Percentiles rank a stretch among this genome's conserved stretches.
phyloP scores from a whole-genome alignment of 2,113 vertebrate genomes.

The Thalassoma bifasciatum region DNA sequence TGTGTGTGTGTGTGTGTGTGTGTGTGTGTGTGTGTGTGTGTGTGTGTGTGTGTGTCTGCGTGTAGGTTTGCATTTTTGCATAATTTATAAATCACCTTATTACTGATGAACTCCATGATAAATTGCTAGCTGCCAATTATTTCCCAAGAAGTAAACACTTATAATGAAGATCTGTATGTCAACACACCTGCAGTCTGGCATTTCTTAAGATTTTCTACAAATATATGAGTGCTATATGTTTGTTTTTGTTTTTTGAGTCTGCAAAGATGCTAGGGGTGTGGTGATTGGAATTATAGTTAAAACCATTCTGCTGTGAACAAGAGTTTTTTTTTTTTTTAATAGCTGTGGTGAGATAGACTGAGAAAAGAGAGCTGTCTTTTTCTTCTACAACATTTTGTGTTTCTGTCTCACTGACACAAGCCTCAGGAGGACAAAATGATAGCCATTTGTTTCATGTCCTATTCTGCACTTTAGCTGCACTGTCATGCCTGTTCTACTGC shows the following conservation, averaged over 20 bases:
- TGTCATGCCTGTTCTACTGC: too few species aligned
- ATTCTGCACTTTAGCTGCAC: background rate
- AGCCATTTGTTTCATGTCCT: slow-evolving; percentile 3
- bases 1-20: too few species aligned
- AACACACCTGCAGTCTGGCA: slow-evolving; percentile 8
- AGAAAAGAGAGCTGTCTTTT: slow-evolving; percentile 5
- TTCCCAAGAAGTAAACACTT: slow-evolving; percentile 1
- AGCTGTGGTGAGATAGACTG: slow-evolving; percentile 12
- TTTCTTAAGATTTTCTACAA: slow-evolving; percentile 1
- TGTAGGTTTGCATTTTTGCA: background rate
- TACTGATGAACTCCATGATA: background rate
- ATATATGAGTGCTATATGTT: background rate
- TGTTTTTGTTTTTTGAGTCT: background rate
- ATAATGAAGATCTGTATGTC: background rate
- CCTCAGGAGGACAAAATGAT: slow-evolving; percentile 27
- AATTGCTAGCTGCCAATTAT: slow-evolving; percentile 2
- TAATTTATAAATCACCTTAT: slow-evolving; percentile 2
- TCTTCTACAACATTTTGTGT: slow-evolving; percentile 5
- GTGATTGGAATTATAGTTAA: background rate
- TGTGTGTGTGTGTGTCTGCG: too few species aligned
- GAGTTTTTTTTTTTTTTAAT: background rate
- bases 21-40: too few species aligned
- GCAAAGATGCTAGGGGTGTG: background rate
- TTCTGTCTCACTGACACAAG: slow-evolving; percentile 8
- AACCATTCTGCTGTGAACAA: slow-evolving; percentile 5